phyloP scores from a whole-genome alignment of 1,140 invertebrate genomes.

The Aphidius gifuensis region DNA sequence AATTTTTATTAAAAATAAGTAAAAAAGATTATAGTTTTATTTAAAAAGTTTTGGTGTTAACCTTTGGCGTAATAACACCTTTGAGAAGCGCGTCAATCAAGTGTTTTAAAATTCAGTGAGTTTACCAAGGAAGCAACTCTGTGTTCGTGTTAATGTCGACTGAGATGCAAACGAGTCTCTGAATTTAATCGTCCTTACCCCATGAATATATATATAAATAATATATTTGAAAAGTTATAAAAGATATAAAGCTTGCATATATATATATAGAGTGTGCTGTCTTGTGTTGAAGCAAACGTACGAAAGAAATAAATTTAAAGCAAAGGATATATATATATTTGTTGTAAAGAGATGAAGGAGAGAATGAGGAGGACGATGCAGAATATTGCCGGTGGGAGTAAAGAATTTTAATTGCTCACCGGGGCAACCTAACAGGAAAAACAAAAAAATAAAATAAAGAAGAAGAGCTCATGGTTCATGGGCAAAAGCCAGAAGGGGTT shows the following conservation, averaged over 20 bases:
- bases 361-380: conserved; percentile 6
- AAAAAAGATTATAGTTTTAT: neutral
- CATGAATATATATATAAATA: conserved; percentile 20
- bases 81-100: conserved; percentile 8
- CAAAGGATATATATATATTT: neutral
- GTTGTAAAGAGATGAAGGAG: neutral
- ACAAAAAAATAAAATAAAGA: conserved; percentile 24
- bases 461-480: conserved; percentile 38
- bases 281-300: neutral
- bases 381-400: conserved; percentile 39
- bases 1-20: neutral
- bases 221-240: too few species aligned
- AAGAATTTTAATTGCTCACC: conserved; percentile 54
- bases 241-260: too few species aligned
- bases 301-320: conserved; percentile 11
- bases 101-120: neutral
- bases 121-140: conserved; percentile 30
- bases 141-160: conserved; percentile 36
- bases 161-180: conserved; percentile 16
- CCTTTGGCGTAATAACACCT: conserved; percentile 7
- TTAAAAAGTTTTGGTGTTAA: too few species aligned
- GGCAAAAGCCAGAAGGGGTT: conserved; percentile 41
- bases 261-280: too few species aligned
- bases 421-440: conserved; percentile 13
- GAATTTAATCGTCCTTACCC: conserved; percentile 34